Base-by-base conservation (phyloP, 1,140 invertebrate genomes). In the Macrostomum lignano region DNA sequence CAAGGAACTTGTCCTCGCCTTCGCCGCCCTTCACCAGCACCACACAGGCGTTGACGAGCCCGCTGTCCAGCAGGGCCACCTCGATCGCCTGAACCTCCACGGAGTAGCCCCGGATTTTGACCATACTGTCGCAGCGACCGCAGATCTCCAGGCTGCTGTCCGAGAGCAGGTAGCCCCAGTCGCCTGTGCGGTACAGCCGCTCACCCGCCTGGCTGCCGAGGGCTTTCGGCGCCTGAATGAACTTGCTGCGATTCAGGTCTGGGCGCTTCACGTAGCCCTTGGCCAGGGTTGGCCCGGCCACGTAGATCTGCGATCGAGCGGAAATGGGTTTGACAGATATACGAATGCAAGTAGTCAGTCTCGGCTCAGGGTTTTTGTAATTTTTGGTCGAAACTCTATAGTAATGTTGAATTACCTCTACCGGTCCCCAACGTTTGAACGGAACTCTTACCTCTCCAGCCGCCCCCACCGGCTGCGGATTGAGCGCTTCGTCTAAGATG, bases 81-180 rank as follows among this genome's bases (percentile, higher is more conserved):
- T 65, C 62, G 3, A 65, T 51, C 17, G 64, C 63, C 55, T 54
- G 35, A 7, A 33, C 25, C 46, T 65, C 63, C 21, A 65, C 52
- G 11, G 58, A 60, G 42, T 65, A 65, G 1, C 63, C 63, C 21
- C 62, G 44, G 23, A 65, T 61, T 43, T 63, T 61, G 5, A 65
- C 62, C 52, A 64, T 58, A 14, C 60, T 52, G 38, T 65, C 63
- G 43, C 59, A 59, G 6, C 63, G 45, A 2, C 63, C 63, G 42
- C 57, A 58, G 11, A 64, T 61, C 36, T 65, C 62, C 14, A 65
- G 46, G 35, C 45, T 50, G 1, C 55, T 55, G 39, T 64, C 61
- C 14, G 47, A 44, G 24, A 60, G 42, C 38, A 62, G 42, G 42
- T 62, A 64, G 4, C 61, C 62, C 56, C 58, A 61, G 44, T 62